phyloP scores from a whole-genome alignment of 1,140 invertebrate genomes.

The Globodera rostochiensis region DNA sequence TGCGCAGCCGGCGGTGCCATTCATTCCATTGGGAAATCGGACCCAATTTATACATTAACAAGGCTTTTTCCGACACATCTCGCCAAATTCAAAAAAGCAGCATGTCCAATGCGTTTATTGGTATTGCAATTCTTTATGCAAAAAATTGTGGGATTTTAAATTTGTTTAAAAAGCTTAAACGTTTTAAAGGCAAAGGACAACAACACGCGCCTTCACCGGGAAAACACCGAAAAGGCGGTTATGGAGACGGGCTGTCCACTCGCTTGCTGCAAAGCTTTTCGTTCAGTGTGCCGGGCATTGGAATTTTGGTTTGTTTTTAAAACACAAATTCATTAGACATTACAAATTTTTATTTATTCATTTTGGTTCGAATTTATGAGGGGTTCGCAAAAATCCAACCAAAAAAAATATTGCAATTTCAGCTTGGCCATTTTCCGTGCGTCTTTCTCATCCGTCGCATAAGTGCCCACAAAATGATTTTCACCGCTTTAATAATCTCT shows the following conservation, averaged over 20 bases:
- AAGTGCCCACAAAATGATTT: slow-evolving; percentile 26
- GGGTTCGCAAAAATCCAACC: no score
- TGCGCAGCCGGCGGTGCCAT: background rate
- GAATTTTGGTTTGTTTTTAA: slow-evolving; percentile 6
- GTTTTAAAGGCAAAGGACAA: background rate
- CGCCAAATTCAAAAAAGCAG: no score
- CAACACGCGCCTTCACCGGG: background rate
- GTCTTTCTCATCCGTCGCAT: slow-evolving; percentile 26
- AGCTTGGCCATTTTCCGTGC: slow-evolving; percentile 34
- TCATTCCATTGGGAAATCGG: no score
- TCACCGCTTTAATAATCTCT: slow-evolving; percentile 30
- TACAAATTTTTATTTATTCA: no score
- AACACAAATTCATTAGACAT: background rate
- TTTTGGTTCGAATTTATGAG: no score
- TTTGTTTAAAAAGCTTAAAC: background rate
- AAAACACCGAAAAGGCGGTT: background rate
- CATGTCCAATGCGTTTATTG: no score
- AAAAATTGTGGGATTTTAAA: background rate
- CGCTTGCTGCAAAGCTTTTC: slow-evolving; percentile 13
- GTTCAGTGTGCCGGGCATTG: slow-evolving; percentile 25
- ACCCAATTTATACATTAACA: background rate
- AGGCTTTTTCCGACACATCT: background rate
- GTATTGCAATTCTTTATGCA: background rate
- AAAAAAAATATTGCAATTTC: background rate
- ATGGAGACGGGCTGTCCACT: background rate